These are phyloP conservation scores for Heliconius himera DNA, from an alignment of 1,140 invertebrate species.

Conservation along the genomic window DNA sequence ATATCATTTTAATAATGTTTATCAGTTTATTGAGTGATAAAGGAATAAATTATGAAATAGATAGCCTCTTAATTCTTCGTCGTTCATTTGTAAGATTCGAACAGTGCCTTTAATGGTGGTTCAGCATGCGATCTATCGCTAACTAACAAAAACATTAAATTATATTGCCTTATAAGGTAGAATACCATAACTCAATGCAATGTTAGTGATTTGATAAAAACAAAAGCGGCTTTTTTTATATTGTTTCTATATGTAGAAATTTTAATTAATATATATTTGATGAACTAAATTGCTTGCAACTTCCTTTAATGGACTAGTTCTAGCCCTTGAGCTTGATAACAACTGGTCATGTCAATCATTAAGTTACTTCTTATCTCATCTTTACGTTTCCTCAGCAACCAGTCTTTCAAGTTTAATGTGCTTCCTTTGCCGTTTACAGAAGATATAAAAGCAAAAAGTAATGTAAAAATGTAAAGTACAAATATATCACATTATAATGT, in stretches of 20 bases:
- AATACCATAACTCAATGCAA: not conserved
- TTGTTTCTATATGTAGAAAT: not conserved
- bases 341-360: constrained; percentile 24
- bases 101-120: not conserved
- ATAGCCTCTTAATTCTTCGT: not conserved
- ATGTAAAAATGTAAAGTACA: no score
- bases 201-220: not conserved
- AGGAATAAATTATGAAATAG: not conserved
- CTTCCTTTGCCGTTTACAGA: not conserved
- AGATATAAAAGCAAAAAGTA: constrained; percentile 1
- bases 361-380: constrained; percentile 28
- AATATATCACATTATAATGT: not conserved
- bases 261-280: not conserved
- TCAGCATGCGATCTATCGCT: not conserved
- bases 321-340: constrained; percentile 24
- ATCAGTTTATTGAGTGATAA: not conserved
- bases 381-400: constrained; percentile 23
- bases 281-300: not conserved
- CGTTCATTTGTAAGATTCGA: not conserved
- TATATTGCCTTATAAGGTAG: not conserved
- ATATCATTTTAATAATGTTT: not conserved
- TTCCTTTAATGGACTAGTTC: constrained; percentile 12
- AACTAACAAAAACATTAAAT: not conserved
- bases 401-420: constrained; percentile 16
- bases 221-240: not conserved